Percentiles rank a stretch among this genome's conserved stretches.
These are phyloP conservation scores for Chelmon rostratus DNA, from an alignment of 2,797 vertebrate genomes.

Conservation along the genomic window DNA sequence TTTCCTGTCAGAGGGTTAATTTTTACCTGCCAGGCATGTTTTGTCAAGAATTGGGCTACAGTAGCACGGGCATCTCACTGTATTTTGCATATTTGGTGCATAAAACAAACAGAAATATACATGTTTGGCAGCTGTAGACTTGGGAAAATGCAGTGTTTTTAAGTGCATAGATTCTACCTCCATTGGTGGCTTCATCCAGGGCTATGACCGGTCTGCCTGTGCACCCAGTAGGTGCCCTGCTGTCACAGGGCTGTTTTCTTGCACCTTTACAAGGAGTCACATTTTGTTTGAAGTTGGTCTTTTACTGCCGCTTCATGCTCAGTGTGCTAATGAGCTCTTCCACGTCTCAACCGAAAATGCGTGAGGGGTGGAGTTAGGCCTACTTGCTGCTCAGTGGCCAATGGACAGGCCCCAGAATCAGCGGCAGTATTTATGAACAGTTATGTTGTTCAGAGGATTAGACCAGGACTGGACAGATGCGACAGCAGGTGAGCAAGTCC, in stretches of 20 bases:
- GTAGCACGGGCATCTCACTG: neutral
- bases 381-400: slow-evolving; percentile 56
- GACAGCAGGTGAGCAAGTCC: slow-evolving; percentile 65
- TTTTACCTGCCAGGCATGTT: slow-evolving; percentile 70
- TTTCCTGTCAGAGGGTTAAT: slow-evolving; percentile 72
- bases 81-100: slow-evolving; percentile 18
- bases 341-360: slow-evolving; percentile 48
- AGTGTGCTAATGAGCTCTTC: slow-evolving; percentile 62
- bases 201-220: neutral
- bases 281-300: slow-evolving; percentile 71
- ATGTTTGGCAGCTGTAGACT: neutral
- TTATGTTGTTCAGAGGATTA: slow-evolving; percentile 46
- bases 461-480: slow-evolving; percentile 49
- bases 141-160: neutral
- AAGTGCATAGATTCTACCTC: neutral
- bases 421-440: slow-evolving; percentile 68
- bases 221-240: slow-evolving; percentile 36
- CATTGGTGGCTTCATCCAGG: neutral
- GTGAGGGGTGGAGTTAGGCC: slow-evolving; percentile 49
- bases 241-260: slow-evolving; percentile 27
- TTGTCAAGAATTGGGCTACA: slow-evolving; percentile 57
- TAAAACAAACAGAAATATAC: neutral
- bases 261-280: slow-evolving; percentile 63
- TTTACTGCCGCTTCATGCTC: slow-evolving; percentile 52
- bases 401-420: slow-evolving; percentile 42